Base-by-base conservation (phyloP, 2,888 invertebrate species). In the Tribolium freemani region DNA sequence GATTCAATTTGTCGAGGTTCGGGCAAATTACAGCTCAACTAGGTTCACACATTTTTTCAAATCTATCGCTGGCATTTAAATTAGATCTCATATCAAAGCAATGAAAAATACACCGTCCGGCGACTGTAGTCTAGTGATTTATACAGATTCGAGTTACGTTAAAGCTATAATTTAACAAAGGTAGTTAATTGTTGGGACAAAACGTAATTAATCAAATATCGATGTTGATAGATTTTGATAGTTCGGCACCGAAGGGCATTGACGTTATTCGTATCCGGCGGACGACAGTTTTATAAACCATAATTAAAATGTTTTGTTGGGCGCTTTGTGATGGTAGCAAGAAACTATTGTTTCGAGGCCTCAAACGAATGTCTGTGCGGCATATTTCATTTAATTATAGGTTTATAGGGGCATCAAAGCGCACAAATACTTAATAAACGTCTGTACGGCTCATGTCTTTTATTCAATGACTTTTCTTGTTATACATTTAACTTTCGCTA, bases 181-280 rank as follows among this genome's bases (percentile, higher is more conserved):
- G 31, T 38, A 68, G 50, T 63, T 72, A 72, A 72, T 72, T 68
- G 72, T 53, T 61, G 50, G 38, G 51, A 54, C 67, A 72, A 61
- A 53, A 30, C 48, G 54, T 46, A 72, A 72, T 72, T 72, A 72
- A 68, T 72, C 68, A 68, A 58, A 58, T 21, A 72, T 68, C 61
- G 63, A 61, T 72, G 38, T 51, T 72, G 67, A 67, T 68, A 72
- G 72, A 72, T 72, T 72, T 68, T 56, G 68, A 72, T 60, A 67
- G 66, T 71, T 66, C 57, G 45, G 48, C 46, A 58, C 67, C 54
- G 31, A 45, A 53, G 71, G 71, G 60, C 67, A 71, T 71, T 67
- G 71, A 66, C 71, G 71, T 51, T 56, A 45, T 21, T 44, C 45
- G 64, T 54, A 71, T 63, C 70, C 56, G 70, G 64, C 54, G 60